phyloP scores from a whole-genome alignment of 2,113 vertebrate species.

The Mustela nigripes region DNA sequence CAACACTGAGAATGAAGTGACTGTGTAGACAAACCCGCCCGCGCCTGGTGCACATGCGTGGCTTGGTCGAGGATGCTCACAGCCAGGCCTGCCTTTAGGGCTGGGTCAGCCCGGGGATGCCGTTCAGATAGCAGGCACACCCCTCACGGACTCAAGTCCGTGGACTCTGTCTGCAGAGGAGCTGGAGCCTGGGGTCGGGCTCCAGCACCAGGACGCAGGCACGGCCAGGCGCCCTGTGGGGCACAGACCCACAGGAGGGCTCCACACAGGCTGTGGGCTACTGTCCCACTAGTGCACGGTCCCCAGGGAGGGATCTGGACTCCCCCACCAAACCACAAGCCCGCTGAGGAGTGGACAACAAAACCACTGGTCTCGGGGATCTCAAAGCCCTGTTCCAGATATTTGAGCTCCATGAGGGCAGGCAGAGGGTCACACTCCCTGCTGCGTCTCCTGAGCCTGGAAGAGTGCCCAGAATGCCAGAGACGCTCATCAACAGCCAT shows the following conservation, averaged over 20 bases:
- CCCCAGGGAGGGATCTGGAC: background rate
- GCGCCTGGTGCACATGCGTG: accelerated
- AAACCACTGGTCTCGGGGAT: background rate
- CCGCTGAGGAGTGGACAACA: no score
- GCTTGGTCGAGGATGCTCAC: accelerated
- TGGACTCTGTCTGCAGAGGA: background rate
- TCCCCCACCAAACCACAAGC: no score
- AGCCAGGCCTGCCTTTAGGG: background rate
- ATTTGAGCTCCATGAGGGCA: background rate
- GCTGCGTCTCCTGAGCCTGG: accelerated
- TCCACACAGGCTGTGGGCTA: accelerated
- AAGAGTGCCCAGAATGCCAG: accelerated
- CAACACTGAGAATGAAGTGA: accelerated
- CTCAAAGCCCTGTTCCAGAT: background rate
- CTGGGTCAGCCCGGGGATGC: accelerated
- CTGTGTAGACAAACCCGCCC: accelerated
- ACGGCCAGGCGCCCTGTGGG: accelerated
- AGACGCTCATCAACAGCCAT: accelerated
- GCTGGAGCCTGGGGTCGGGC: background rate
- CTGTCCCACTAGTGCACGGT: accelerated
- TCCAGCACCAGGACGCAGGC: accelerated
- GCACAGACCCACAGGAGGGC: background rate
- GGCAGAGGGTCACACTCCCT: accelerated
- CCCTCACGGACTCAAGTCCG: background rate
- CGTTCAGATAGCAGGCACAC: accelerated